A percentile compares a stretch with the other conserved stretches of the same genome.
Evolutionary conservation across 2,888 invertebrate genomes (phyloP).

Genomic region (Andrena hattorfiana): DNA sequence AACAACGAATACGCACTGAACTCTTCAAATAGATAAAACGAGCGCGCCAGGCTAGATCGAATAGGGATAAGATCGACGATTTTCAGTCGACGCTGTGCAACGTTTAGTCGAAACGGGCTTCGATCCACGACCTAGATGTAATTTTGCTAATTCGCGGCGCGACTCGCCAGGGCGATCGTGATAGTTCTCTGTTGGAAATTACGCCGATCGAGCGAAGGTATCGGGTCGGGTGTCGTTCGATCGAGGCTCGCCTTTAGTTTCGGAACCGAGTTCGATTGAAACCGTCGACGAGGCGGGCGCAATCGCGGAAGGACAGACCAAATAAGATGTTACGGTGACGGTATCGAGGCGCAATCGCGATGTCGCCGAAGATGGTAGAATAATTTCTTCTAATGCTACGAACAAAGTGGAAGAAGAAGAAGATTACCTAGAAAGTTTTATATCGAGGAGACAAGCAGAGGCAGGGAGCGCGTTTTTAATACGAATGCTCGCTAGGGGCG

Average conservation of each 20-base stretch:
- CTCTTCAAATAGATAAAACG: conserved; percentile 1
- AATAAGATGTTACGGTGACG: not conserved
- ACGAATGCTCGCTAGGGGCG: conserved; percentile 62
- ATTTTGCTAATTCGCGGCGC: conserved; percentile 54
- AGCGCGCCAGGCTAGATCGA: not conserved
- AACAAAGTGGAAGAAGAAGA: not conserved
- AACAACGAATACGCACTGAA: conserved; percentile 61
- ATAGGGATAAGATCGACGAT: conserved; percentile 23
- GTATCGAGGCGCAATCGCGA: not conserved
- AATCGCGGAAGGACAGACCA: not conserved
- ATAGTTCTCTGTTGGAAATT: conserved; percentile 16
- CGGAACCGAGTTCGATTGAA: conserved; percentile 6
- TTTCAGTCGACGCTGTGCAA: not conserved
- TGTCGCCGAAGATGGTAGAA: not conserved
- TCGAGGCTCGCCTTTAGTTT: not conserved
- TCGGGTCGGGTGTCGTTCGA: not conserved
- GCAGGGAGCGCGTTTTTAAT: conserved; percentile 52
- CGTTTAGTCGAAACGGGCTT: conserved; percentile 14
- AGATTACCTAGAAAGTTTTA: conserved; percentile 40
- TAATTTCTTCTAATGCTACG: conserved; percentile 11
- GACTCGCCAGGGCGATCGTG: conserved; percentile 8
- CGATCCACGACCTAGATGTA: conserved; percentile 37
- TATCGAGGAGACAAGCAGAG: conserved; percentile 18
- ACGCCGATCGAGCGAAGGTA: not conserved
- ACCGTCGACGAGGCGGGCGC: not conserved